A percentile compares a stretch with the other conserved stretches of the same genome.
Evolutionary conservation across 1,140 invertebrate genomes (phyloP).

Genomic region (Onthophagus taurus): DNA sequence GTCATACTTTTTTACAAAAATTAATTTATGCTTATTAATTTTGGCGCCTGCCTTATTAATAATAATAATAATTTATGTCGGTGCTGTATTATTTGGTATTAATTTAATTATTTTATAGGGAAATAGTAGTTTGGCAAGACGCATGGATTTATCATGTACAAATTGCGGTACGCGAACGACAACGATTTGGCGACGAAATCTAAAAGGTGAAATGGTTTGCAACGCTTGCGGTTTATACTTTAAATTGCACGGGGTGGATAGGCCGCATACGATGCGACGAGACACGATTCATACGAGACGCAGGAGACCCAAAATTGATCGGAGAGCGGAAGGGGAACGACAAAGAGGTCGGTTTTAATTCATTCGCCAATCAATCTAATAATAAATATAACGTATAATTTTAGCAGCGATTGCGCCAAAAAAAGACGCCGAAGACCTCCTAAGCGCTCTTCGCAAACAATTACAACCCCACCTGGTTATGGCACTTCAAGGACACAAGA

Average conservation of each 20-base stretch:
- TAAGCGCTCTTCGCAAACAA: constrained; percentile 39
- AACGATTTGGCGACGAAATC: constrained; percentile 85
- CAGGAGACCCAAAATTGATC: constrained; percentile 61
- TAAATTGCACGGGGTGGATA: constrained; percentile 83
- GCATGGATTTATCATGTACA: constrained; percentile 65
- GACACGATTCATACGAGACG: constrained; percentile 94
- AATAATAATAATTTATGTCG: too few species aligned
- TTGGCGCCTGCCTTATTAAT: too few species aligned
- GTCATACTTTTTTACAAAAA: too few species aligned
- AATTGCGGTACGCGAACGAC: constrained; percentile 84
- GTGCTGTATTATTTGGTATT: not conserved
- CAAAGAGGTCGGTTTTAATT: constrained; percentile 2
- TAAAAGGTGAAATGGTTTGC: constrained; percentile 86
- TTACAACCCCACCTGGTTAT: constrained; percentile 41
- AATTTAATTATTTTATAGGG: constrained; percentile 19
- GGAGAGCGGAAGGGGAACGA: constrained; percentile 5
- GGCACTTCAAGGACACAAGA: constrained; percentile 34
- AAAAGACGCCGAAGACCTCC: constrained; percentile 39
- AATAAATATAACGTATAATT: too few species aligned
- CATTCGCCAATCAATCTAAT: too few species aligned
- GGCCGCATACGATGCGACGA: constrained; percentile 90
- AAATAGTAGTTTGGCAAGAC: constrained; percentile 32
- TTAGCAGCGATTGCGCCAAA: constrained; percentile 16
- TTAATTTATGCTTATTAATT: too few species aligned
- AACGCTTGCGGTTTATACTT: constrained; percentile 92